A percentile compares a stretch with the other conserved stretches of the same genome.
These are phyloP conservation scores for Cerastis rubricosa DNA, from an alignment of 2,888 invertebrate species.

Conservation along the genomic window DNA sequence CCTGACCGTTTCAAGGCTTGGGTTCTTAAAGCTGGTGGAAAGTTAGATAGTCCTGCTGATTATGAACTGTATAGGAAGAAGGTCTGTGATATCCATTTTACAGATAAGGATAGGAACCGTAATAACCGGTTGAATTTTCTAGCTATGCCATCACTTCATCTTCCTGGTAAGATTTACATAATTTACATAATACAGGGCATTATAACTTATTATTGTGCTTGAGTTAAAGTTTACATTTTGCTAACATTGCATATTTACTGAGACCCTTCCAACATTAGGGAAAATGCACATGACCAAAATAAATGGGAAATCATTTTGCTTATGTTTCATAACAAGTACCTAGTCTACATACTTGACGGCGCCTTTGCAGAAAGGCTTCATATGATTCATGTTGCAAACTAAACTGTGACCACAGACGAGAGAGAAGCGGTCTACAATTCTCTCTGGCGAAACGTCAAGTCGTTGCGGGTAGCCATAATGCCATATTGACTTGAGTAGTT, in stretches of 20 bases:
- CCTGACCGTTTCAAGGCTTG: slow-evolving; percentile 12
- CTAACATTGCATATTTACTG: neutral
- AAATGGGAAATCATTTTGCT: no score
- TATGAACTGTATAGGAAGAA: slow-evolving; percentile 9
- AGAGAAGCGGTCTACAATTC: no score
- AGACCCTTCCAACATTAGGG: no score
- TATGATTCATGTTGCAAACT: no score
- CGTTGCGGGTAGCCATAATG: no score
- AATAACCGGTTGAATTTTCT: slow-evolving; percentile 22
- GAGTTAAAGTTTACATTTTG: neutral
- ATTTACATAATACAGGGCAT: neutral
- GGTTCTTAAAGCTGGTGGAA: slow-evolving; percentile 11
- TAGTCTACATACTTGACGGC: no score
- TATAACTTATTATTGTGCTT: neutral
- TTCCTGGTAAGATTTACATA: slow-evolving; percentile 14
- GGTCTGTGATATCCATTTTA: slow-evolving; percentile 24
- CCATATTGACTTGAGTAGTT: no score
- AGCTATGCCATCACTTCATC: slow-evolving; percentile 16
- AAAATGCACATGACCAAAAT: no score
- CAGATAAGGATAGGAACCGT: slow-evolving; percentile 1
- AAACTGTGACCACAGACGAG: no score
- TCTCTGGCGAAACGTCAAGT: no score
- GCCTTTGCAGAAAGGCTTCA: no score
- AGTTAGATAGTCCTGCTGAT: slow-evolving; percentile 1
- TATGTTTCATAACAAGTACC: no score